phyloP scores from a whole-genome alignment of 2,113 vertebrate species.

The Myiopsitta monachus region DNA sequence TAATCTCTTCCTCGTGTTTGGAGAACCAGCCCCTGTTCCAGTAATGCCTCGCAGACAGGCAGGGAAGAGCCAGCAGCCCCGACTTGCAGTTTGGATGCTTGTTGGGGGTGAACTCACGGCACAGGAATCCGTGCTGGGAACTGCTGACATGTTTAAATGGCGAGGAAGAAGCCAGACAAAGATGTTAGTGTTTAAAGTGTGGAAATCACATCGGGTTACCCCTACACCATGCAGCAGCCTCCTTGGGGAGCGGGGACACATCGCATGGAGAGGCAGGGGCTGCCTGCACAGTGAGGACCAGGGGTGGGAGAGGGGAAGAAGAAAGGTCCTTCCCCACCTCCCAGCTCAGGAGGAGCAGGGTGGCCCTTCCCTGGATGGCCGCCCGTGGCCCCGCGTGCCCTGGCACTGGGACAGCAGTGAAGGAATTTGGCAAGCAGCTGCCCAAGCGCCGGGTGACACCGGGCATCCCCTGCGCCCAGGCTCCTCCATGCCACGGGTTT shows the following conservation, averaged over 20 bases:
- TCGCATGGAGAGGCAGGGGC: neutral
- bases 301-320: neutral
- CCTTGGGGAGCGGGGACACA: accelerated
- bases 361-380: neutral
- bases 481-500: neutral
- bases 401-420: neutral
- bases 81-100: constrained; percentile 19
- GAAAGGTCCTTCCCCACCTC: neutral
- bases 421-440: constrained; percentile 12
- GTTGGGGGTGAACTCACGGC: constrained; percentile 20
- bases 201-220: neutral
- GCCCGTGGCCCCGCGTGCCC: accelerated
- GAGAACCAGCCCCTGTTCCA: constrained; percentile 5
- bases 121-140: constrained; percentile 38
- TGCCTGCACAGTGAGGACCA: accelerated
- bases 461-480: neutral
- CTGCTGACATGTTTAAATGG: constrained; percentile 49
- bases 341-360: neutral
- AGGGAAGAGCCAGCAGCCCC: constrained; percentile 27
- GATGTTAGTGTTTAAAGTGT: neutral
- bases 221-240: accelerated
- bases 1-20: constrained; percentile 40
- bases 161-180: neutral
- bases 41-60: constrained; percentile 3
- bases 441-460: neutral